Evolutionary conservation across 2,113 vertebrate genomes (phyloP).

Genomic region (Hydrochoerus hydrochaeris): DNA sequence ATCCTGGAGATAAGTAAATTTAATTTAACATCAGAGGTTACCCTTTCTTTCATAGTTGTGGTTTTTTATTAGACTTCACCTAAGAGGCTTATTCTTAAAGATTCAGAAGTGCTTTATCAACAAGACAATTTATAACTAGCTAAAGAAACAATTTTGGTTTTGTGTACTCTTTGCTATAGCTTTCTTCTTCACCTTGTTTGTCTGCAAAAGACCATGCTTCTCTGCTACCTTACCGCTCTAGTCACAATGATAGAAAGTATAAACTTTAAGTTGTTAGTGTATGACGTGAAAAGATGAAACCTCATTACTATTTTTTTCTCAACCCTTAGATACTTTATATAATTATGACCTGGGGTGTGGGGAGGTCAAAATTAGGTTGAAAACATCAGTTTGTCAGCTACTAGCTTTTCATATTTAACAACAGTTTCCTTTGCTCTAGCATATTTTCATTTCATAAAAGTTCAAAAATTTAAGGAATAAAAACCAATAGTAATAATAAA

Average conservation of each 20-base stretch:
- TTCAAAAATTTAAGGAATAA: neutral
- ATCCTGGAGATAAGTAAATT: conserved; percentile 66
- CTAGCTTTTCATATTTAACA: neutral
- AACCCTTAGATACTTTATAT: neutral
- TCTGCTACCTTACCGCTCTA: neutral
- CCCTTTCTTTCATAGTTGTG: conserved; percentile 6
- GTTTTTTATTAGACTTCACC: neutral
- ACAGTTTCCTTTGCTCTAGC: neutral
- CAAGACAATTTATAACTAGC: conserved; percentile 32
- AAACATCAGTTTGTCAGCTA: neutral
- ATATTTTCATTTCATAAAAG: neutral
- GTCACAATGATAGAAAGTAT: neutral
- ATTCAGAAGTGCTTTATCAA: neutral
- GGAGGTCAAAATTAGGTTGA: neutral
- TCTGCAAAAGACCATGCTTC: neutral
- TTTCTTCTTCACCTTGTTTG: neutral
- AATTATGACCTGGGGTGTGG: neutral
- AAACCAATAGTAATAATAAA: neutral
- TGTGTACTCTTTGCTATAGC: neutral
- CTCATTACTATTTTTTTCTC: neutral
- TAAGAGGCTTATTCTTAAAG: neutral
- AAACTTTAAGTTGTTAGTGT: neutral
- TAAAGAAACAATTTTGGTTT: conserved; percentile 26
- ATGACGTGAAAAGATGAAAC: conserved; percentile 40
- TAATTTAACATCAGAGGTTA: conserved; percentile 57